A percentile compares a stretch with the other conserved stretches of the same genome.
phyloP scores from a whole-genome alignment of 2,797 vertebrate genomes.

The Simalia tracyae region DNA sequence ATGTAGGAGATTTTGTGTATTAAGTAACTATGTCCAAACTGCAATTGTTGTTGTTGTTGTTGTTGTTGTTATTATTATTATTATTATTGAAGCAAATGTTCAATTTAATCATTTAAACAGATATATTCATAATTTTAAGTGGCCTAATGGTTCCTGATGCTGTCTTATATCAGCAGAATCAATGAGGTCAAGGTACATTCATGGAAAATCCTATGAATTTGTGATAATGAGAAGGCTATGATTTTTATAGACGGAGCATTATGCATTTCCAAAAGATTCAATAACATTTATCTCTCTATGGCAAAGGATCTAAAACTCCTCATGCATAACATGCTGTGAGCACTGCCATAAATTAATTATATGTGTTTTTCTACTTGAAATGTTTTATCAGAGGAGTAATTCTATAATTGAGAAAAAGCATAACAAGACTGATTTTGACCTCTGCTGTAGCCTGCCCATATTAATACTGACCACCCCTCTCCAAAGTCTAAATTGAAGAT shows the following conservation, averaged over 20 bases:
- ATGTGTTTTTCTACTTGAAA: constrained; percentile 21
- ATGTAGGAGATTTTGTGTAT: constrained; percentile 10
- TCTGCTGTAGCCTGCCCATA: not conserved
- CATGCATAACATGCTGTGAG: constrained; percentile 14
- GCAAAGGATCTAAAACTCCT: constrained; percentile 22
- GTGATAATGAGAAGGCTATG: not conserved
- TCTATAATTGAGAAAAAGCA: constrained; percentile 5
- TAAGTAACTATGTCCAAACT: constrained; percentile 12
- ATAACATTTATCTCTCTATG: constrained; percentile 21
- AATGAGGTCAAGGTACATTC: constrained; percentile 21
- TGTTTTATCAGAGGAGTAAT: constrained; percentile 10
- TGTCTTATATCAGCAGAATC: not conserved
- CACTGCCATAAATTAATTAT: constrained; percentile 26
- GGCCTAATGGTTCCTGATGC: constrained; percentile 14
- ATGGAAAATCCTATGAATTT: constrained; percentile 8
- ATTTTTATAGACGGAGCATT: constrained; percentile 19
- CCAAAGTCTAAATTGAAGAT: too few species aligned
- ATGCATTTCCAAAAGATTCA: constrained; percentile 10
- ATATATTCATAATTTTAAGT: constrained; percentile 33
- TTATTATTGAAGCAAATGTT: constrained; percentile 19
- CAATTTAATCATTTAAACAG: constrained; percentile 16
- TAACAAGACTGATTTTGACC: not conserved
- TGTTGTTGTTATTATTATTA: too few species aligned
- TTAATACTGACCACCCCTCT: too few species aligned
- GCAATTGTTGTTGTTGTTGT: too few species aligned